A percentile compares a stretch with the other conserved stretches of the same genome.
These are phyloP conservation scores for Atrichornis clamosus DNA, from an alignment of 2,113 vertebrate species.

Conservation along the genomic window DNA sequence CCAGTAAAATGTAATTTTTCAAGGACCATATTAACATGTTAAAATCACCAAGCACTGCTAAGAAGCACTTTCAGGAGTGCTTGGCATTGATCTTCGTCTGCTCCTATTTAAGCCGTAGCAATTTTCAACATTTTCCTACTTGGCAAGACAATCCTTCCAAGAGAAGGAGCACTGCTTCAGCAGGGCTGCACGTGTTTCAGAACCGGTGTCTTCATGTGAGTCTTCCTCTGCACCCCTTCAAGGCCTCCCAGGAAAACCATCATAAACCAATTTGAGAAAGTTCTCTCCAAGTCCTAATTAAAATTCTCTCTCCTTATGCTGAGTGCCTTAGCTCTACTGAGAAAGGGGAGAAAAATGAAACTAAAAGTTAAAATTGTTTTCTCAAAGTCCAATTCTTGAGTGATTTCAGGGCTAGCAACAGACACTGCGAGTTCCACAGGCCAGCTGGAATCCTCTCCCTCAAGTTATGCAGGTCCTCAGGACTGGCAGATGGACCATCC, in stretches of 20 bases:
- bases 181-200: rapidly evolving
- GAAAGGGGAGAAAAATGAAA: rapidly evolving
- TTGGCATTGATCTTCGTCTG: rapidly evolving
- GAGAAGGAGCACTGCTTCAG: not conserved
- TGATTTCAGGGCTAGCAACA: not conserved
- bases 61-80: not conserved
- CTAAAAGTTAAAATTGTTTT: not conserved
- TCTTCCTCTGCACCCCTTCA: rapidly evolving
- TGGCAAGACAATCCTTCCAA: not conserved
- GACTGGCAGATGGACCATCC: not conserved
- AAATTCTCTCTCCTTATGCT: not conserved
- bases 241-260: not conserved
- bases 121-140: not conserved
- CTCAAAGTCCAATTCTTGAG: not conserved
- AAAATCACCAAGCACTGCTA: not conserved
- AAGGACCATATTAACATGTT: not conserved
- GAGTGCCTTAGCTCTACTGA: not conserved
- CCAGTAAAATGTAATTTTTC: not conserved
- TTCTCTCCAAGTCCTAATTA: not conserved
- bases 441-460: not conserved
- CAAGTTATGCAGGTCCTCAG: rapidly evolving
- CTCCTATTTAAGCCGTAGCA: not conserved
- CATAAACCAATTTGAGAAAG: not conserved
- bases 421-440: rapidly evolving
- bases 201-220: rapidly evolving